A percentile compares a stretch with the other conserved stretches of the same genome.
Evolutionary conservation across 1,140 invertebrate genomes (phyloP).

Genomic region (Leptinotarsa undecemlineata): DNA sequence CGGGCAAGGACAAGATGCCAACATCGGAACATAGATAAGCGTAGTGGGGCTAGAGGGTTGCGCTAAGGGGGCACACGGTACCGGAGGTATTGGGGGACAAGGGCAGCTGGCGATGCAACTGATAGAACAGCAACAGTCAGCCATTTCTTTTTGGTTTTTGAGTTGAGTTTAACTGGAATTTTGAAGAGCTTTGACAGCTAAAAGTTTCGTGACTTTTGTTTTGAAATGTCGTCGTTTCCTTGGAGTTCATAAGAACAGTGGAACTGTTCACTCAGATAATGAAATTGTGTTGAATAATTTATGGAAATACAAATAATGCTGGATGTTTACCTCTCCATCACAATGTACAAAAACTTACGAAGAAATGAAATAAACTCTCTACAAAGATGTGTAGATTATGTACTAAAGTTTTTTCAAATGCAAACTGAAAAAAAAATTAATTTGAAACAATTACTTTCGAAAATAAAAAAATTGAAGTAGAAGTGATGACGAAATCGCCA

Average conservation of each 20-base stretch:
- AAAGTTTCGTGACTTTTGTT: conserved; percentile 2
- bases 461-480: too few species aligned
- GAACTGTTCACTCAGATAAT: neutral
- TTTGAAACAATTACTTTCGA: too few species aligned
- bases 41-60: conserved; percentile 35
- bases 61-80: conserved; percentile 30
- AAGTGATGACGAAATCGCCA: too few species aligned
- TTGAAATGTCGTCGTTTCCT: neutral
- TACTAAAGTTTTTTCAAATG: too few species aligned
- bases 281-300: too few species aligned
- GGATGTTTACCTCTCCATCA: too few species aligned
- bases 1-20: conserved; percentile 30
- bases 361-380: too few species aligned
- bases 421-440: too few species aligned
- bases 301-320: too few species aligned
- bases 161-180: conserved; percentile 18
- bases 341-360: too few species aligned
- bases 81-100: conserved; percentile 29
- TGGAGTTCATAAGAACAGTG: neutral
- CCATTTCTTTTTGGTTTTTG: conserved; percentile 25
- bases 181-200: neutral
- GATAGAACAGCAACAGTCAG: conserved; percentile 33
- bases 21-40: conserved; percentile 26
- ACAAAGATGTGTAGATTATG: too few species aligned
- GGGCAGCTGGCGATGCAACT: conserved; percentile 30